A percentile compares a stretch with the other conserved stretches of the same genome.
These are phyloP conservation scores for Latrodectus elegans DNA, from an alignment of 2,888 invertebrate genomes.

Conservation along the genomic window DNA sequence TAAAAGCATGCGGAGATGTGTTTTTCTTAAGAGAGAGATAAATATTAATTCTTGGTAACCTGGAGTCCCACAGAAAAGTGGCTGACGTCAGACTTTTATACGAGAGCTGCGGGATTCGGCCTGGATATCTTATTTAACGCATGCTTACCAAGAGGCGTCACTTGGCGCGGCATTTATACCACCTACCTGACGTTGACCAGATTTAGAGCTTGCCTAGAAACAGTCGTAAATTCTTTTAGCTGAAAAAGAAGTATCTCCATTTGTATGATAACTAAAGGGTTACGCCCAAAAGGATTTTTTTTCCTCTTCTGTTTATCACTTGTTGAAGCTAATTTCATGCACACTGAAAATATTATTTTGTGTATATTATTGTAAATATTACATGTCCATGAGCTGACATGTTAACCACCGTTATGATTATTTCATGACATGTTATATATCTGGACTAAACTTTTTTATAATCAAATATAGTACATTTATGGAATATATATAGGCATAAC, in stretches of 20 bases:
- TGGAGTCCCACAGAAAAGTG: not conserved
- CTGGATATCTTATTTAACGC: slow-evolving; percentile 60
- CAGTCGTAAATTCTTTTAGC: slow-evolving; percentile 24
- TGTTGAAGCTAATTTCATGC: no score
- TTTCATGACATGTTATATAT: no score
- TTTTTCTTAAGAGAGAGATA: no score
- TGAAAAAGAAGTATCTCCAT: slow-evolving; percentile 27
- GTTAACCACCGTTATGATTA: no score
- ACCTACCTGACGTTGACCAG: slow-evolving; percentile 29
- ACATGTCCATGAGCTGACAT: no score
- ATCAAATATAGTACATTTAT: no score
- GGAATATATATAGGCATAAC: no score
- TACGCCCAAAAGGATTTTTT: not conserved
- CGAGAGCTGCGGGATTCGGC: not conserved
- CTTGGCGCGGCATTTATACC: slow-evolving; percentile 46
- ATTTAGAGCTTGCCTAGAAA: slow-evolving; percentile 34
- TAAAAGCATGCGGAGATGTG: no score
- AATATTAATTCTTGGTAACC: no score
- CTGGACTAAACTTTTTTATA: no score
- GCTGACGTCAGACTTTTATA: slow-evolving; percentile 42
- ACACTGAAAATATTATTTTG: no score
- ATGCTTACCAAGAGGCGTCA: slow-evolving; percentile 50
- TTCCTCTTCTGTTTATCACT: not conserved
- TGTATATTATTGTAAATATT: no score
- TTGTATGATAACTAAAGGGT: slow-evolving; percentile 46